phyloP scores from a whole-genome alignment of 2,113 vertebrate species.

The Stigmatopora argus region DNA sequence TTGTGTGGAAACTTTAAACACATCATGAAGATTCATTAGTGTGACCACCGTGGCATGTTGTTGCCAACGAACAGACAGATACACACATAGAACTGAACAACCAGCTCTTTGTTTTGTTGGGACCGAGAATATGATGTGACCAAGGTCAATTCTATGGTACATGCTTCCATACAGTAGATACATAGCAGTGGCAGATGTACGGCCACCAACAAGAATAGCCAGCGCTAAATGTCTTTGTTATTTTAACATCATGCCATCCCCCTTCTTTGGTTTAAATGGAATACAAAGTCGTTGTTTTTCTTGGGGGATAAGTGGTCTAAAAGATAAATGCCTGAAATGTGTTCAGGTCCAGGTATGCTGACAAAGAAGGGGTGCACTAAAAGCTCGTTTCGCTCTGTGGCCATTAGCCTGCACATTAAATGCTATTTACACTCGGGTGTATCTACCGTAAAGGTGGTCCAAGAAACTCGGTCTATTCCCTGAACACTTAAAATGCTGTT shows the following conservation, averaged over 20 bases:
- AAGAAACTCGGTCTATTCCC: neutral
- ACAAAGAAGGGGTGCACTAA: conserved; percentile 1
- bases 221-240: too few relatives aligned
- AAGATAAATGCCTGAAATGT: neutral
- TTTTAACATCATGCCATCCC: neutral
- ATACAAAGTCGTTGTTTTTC: neutral
- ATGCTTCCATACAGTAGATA: neutral
- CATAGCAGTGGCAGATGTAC: neutral
- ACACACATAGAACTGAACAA: neutral
- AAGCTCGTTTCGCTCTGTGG: neutral
- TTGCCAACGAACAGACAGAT: neutral
- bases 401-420: conserved; percentile 8
- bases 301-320: neutral
- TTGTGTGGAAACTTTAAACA: conserved; percentile 32
- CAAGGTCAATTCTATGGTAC: neutral
- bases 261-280: neutral
- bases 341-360: neutral
- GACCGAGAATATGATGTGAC: conserved; percentile 4
- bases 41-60: conserved; percentile 2
- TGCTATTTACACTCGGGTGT: neutral
- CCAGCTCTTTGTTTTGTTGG: conserved; percentile 18
- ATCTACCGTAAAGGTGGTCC: neutral
- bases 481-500: neutral
- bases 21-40: conserved; percentile 9
- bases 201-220: neutral